phyloP scores from a whole-genome alignment of 2,888 invertebrate genomes.

The Asteroscopus sphinx region DNA sequence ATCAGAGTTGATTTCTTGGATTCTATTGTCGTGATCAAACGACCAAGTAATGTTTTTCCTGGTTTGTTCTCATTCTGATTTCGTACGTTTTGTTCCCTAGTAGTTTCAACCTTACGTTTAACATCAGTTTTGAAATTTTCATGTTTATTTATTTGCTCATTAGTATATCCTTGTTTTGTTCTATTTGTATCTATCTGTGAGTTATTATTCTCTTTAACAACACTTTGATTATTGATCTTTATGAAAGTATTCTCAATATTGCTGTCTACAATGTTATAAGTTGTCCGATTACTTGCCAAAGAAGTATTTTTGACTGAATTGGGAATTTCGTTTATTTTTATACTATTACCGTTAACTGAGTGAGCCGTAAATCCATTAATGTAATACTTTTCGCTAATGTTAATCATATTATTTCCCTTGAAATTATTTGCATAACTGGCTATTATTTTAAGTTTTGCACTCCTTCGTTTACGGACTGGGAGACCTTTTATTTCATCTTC shows the following conservation, averaged over 20 bases:
- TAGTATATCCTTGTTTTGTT: background rate
- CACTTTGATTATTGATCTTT: too few species aligned
- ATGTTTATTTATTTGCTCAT: background rate
- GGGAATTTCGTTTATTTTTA: background rate
- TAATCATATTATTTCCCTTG: background rate
- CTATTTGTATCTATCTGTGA: too few species aligned
- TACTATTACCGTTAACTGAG: background rate
- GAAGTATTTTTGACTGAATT: conserved; percentile 5
- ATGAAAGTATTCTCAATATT: too few species aligned
- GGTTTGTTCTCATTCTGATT: background rate
- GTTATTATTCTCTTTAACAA: too few species aligned
- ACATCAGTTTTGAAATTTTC: background rate
- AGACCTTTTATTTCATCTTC: conserved; percentile 78
- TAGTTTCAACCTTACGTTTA: background rate
- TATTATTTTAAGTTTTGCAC: conserved; percentile 17
- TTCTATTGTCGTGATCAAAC: conserved; percentile 9
- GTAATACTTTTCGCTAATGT: background rate
- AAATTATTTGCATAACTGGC: background rate
- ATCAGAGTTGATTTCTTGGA: background rate
- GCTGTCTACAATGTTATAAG: too few species aligned
- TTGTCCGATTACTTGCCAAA: background rate
- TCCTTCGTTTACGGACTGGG: conserved; percentile 71
- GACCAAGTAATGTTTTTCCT: conserved; percentile 11
- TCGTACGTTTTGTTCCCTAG: too few species aligned
- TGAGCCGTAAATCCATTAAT: background rate